A percentile compares a stretch with the other conserved stretches of the same genome.
These are phyloP conservation scores for Poeciliopsis presidionis DNA, from an alignment of 2,797 vertebrate species.

Conservation along the genomic window DNA sequence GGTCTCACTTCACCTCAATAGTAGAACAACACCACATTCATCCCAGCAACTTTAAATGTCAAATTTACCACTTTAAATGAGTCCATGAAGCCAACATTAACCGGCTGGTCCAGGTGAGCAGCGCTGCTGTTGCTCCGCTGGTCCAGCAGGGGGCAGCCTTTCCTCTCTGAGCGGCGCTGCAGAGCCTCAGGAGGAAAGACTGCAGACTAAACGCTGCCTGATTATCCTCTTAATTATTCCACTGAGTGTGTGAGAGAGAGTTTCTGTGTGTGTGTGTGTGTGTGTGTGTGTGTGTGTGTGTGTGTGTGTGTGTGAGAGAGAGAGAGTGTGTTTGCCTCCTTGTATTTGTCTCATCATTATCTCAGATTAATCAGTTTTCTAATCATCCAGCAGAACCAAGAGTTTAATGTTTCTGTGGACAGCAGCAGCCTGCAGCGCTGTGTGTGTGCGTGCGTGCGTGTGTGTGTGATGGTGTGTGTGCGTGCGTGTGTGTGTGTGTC, in stretches of 20 bases:
- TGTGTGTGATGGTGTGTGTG: background rate
- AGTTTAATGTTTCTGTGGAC: conserved; percentile 79
- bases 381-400: conserved; percentile 81
- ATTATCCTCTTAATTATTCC: conserved; percentile 81
- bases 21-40: too few species aligned
- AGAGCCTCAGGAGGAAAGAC: conserved; percentile 61
- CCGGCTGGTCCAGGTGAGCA: background rate
- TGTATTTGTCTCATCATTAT: conserved; percentile 76
- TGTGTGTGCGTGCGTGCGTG: conserved; percentile 45
- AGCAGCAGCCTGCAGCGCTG: conserved; percentile 74
- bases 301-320: background rate
- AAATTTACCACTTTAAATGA: too few species aligned
- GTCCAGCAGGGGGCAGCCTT: conserved; percentile 31
- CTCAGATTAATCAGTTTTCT: conserved; percentile 81
- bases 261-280: conserved; percentile 32
- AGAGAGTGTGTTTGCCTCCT: conserved; percentile 65
- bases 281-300: conserved; percentile 41
- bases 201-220: conserved; percentile 75
- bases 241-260: conserved; percentile 38
- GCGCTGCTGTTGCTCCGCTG: background rate
- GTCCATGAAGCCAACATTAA: too few species aligned
- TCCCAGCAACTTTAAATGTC: too few species aligned
- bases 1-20: too few species aligned
- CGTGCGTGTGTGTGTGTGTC: conserved; percentile 2
- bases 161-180: background rate